Conservation (phyloP, 35 echinoderm and acorn worm species). For the Heliocidaris erythrogramma region DNA sequence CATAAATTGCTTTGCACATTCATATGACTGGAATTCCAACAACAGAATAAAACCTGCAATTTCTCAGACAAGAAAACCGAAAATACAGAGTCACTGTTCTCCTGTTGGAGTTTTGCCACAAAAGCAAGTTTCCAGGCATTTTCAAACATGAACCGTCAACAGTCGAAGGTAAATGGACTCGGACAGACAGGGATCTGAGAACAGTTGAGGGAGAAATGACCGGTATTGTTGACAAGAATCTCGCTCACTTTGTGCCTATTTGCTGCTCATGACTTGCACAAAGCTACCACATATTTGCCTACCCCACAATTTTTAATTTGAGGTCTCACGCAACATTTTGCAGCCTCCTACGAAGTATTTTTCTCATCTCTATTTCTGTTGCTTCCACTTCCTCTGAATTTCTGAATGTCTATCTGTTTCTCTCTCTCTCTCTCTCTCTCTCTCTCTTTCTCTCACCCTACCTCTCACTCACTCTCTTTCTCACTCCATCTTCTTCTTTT, state of each 20-base stretch:
- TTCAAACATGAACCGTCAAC: background rate
- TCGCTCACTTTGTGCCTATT: constrained; percentile 24
- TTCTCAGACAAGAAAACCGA: background rate
- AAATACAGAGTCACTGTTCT: background rate
- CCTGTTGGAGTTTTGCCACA: background rate
- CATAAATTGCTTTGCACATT: constrained; percentile 4
- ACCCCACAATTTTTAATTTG: constrained; percentile 52
- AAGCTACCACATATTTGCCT: constrained; percentile 7
- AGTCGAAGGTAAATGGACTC: background rate
- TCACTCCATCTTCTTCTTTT: background rate
- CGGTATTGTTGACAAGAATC: constrained; percentile 9
- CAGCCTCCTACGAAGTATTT: constrained; percentile 1
- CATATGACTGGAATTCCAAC: background rate
- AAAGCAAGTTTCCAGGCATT: background rate
- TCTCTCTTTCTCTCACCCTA: background rate
- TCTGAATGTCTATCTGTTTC: background rate
- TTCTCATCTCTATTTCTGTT: background rate
- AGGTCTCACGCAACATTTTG: constrained; percentile 49
- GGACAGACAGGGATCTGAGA: background rate
- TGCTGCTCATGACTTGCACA: constrained; percentile 35
- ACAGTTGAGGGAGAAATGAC: background rate
- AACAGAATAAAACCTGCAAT: background rate
- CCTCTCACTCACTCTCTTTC: background rate
- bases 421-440: background rate
- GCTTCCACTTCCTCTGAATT: background rate